Evolutionary conservation across 2,797 vertebrate genomes (phyloP).

Genomic region (Betta splendens): DNA sequence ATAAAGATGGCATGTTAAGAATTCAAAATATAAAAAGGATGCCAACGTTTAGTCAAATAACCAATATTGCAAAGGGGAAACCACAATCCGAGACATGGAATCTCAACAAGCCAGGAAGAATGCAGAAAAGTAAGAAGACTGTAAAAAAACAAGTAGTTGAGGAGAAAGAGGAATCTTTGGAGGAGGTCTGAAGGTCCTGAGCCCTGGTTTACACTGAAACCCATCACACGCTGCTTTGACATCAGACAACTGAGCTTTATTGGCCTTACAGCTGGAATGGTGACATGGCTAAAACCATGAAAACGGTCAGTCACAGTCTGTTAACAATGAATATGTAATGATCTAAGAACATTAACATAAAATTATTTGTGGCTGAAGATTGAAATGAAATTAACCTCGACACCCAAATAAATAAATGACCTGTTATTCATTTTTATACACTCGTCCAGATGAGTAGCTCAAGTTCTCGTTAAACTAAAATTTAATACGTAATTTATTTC

Average conservation of each 20-base stretch:
- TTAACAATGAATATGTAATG: too few species aligned
- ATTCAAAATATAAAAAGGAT: conserved; percentile 50
- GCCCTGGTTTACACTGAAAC: conserved; percentile 16
- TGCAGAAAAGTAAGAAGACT: conserved; percentile 42
- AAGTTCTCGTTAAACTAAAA: conserved; percentile 21
- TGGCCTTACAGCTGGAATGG: too few species aligned
- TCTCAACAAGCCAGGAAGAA: conserved; percentile 59
- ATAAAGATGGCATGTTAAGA: conserved; percentile 53
- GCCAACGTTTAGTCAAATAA: conserved; percentile 62
- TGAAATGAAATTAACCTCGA: not conserved
- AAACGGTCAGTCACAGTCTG: too few species aligned
- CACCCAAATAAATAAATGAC: conserved; percentile 5
- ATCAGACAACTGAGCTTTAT: too few species aligned
- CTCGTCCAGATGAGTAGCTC: conserved; percentile 28
- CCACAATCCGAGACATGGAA: conserved; percentile 58
- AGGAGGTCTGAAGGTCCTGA: conserved; percentile 27
- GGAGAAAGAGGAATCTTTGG: conserved; percentile 36
- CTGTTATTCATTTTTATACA: too few species aligned
- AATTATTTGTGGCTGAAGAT: not conserved
- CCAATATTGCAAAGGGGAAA: conserved; percentile 55
- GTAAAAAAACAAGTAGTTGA: conserved; percentile 29
- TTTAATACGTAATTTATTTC: conserved; percentile 28
- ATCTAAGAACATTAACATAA: too few species aligned
- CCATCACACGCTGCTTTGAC: conserved; percentile 14
- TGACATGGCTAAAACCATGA: too few species aligned